Conservation (phyloP, 2,888 invertebrate species). For the Dryomyza anilis region DNA sequence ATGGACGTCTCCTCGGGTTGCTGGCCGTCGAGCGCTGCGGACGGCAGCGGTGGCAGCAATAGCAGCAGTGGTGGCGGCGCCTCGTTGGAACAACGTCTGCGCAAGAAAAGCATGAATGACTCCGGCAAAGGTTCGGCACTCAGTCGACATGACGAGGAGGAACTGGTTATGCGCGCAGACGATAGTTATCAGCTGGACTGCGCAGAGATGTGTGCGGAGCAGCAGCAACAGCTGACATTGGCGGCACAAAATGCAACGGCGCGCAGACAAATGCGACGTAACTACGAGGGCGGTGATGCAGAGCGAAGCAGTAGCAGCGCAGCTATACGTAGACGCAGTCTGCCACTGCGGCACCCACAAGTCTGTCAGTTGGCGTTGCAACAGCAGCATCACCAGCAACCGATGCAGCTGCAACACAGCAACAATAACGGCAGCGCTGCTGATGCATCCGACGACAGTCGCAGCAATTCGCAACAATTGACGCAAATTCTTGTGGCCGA, state of each 20-base stretch:
- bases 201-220: slow-evolving; percentile 39
- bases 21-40: slow-evolving; percentile 68
- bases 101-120: slow-evolving; percentile 62
- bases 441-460: slow-evolving; percentile 59
- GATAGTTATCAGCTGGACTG: slow-evolving; percentile 46
- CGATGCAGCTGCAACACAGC: slow-evolving; percentile 44
- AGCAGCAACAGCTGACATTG: slow-evolving; percentile 25
- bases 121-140: slow-evolving; percentile 61
- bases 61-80: too few species aligned
- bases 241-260: slow-evolving; percentile 34
- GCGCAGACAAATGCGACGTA: slow-evolving; percentile 39
- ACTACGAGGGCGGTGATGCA: slow-evolving; percentile 49
- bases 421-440: slow-evolving; percentile 55
- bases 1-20: slow-evolving; percentile 82
- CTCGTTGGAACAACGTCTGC: slow-evolving; percentile 56
- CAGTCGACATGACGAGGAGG: slow-evolving; percentile 60
- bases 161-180: slow-evolving; percentile 24
- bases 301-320: slow-evolving; percentile 54
- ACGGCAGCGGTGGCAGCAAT: slow-evolving; percentile 55
- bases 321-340: slow-evolving; percentile 51
- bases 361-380: slow-evolving; percentile 50
- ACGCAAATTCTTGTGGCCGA: slow-evolving; percentile 48
- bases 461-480: slow-evolving; percentile 56
- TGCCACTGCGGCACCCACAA: slow-evolving; percentile 60
- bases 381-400: slow-evolving; percentile 51